A percentile compares a stretch with the other conserved stretches of the same genome.
phyloP scores from a whole-genome alignment of 2,113 vertebrate species.

The Pelobates fuscus region DNA sequence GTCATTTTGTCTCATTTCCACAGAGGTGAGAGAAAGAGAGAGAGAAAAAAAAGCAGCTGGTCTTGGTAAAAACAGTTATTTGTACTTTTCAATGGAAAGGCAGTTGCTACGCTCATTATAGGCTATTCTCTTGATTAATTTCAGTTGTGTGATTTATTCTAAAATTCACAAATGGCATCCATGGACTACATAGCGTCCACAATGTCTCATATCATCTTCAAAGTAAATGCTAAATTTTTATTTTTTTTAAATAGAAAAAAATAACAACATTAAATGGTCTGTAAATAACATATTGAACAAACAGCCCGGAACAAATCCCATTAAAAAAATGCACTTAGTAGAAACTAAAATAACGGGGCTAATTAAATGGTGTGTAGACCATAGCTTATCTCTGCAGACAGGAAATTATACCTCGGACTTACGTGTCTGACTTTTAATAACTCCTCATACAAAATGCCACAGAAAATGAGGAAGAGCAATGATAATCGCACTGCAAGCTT shows the following conservation, averaged over 20 bases:
- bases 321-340: constrained; percentile 65
- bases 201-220: constrained; percentile 35
- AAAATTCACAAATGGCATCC: constrained; percentile 11
- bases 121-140: constrained; percentile 43
- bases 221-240: constrained; percentile 38
- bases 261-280: constrained; percentile 43
- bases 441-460: constrained; percentile 67
- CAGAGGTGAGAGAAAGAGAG: constrained; percentile 20
- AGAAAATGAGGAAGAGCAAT: constrained; percentile 63
- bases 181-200: constrained; percentile 28
- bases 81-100: constrained; percentile 28
- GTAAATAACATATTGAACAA: constrained; percentile 50
- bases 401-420: constrained; percentile 68
- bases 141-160: constrained; percentile 22
- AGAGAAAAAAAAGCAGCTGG: constrained; percentile 13
- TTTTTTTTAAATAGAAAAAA: constrained; percentile 28
- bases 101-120: constrained; percentile 33
- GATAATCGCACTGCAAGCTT: constrained; percentile 64
- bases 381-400: constrained; percentile 65
- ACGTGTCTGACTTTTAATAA: constrained; percentile 69
- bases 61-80: constrained; percentile 39
- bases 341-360: constrained; percentile 63
- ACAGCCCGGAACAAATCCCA: constrained; percentile 56
- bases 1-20: constrained; percentile 33
- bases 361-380: constrained; percentile 62